Conservation (phyloP, 1,140 invertebrate species). For the Neelides sp. region DNA sequence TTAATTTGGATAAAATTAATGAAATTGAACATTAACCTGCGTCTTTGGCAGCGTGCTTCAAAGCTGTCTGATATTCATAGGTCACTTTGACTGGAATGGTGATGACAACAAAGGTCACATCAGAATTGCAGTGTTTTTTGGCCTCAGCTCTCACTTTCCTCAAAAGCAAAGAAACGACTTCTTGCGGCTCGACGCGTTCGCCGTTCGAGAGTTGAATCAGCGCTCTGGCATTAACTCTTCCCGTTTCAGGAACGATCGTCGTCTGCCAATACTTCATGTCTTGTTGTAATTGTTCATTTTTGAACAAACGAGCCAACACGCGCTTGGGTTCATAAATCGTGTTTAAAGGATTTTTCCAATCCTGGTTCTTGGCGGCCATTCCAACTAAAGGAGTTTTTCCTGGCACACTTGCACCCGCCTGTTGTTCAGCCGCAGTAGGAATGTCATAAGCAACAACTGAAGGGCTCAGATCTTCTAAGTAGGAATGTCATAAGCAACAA, state of each 20-base stretch:
- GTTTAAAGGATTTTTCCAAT: constrained; percentile 10
- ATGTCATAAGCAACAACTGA: too few relatives aligned
- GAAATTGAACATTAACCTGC: constrained; percentile 93
- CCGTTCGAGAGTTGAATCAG: constrained; percentile 34
- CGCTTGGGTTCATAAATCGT: constrained; percentile 41
- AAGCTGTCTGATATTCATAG: constrained; percentile 93
- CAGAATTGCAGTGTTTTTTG: constrained; percentile 33
- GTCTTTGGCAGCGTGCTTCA: constrained; percentile 77
- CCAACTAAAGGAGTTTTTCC: not conserved
- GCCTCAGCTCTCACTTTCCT: constrained; percentile 37
- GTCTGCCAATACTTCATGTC: constrained; percentile 44
- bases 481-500: too few relatives aligned
- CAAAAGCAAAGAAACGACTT: constrained; percentile 42
- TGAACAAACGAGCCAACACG: constrained; percentile 42
- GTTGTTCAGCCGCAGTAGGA: too few relatives aligned
- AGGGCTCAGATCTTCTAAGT: too few relatives aligned
- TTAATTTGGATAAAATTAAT: too few relatives aligned
- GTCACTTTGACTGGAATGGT: constrained; percentile 98
- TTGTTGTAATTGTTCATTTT: constrained; percentile 40
- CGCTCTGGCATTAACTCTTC: not conserved
- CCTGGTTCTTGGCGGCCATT: not conserved
- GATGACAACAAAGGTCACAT: constrained; percentile 89
- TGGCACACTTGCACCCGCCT: constrained; percentile 21
- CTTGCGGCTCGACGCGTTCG: constrained; percentile 40
- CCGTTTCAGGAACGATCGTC: constrained; percentile 4